phyloP scores from a whole-genome alignment of 2,113 vertebrate genomes.

The Apteryx mantelli region DNA sequence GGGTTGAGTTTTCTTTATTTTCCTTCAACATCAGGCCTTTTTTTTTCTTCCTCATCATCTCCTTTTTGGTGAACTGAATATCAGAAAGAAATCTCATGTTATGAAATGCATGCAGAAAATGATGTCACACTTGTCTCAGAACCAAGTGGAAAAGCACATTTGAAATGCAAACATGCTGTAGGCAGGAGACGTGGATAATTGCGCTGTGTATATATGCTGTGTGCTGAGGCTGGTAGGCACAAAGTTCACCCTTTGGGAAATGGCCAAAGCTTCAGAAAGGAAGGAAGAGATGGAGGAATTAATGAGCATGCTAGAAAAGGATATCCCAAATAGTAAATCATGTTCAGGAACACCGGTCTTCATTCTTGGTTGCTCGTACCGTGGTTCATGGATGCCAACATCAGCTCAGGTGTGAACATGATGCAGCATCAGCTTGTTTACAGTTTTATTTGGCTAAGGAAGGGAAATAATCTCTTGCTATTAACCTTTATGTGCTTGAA shows the following conservation, averaged over 20 bases:
- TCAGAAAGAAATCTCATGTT: fast-evolving
- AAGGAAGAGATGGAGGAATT: not conserved
- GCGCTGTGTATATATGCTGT: fast-evolving
- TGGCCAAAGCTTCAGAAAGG: not conserved
- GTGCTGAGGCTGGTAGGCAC: not conserved
- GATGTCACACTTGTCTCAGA: not conserved
- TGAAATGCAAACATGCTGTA: not conserved
- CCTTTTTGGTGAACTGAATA: not conserved
- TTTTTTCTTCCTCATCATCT: not conserved
- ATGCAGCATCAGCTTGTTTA: not conserved
- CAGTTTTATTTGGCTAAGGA: not conserved
- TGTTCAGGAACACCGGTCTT: not conserved
- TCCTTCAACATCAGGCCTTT: not conserved
- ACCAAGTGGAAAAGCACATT: not conserved
- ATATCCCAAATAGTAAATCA: not conserved
- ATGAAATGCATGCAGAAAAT: not conserved
- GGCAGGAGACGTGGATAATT: not conserved
- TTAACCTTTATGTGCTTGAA: not conserved
- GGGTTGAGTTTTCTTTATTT: not conserved
- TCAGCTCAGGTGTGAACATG: not conserved
- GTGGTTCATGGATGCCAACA: not conserved
- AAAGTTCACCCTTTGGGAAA: not conserved
- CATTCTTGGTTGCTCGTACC: not conserved
- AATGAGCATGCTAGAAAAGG: not conserved
- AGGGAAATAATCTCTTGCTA: not conserved